Conservation (phyloP, 2,797 vertebrate species). For the Kryptolebias ocellatus region DNA sequence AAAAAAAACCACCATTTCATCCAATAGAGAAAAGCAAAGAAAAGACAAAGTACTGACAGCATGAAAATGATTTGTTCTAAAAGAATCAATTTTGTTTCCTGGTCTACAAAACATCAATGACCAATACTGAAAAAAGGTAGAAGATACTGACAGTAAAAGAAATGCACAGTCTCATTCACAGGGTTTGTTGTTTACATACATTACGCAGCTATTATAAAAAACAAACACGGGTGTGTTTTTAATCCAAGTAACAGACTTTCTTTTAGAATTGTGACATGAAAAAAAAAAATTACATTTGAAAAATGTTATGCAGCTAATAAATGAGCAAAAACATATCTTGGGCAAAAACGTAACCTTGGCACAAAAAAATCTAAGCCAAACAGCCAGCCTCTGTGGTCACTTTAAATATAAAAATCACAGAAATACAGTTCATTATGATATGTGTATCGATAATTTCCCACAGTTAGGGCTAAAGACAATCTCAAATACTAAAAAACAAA, state of each 20-base stretch:
- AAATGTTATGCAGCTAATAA: too few relatives aligned
- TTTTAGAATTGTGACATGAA: too few relatives aligned
- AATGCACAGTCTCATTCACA: slow-evolving; percentile 56
- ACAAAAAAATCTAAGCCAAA: slow-evolving; percentile 41
- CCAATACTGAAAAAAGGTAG: slow-evolving; percentile 57
- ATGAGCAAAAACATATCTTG: background rate
- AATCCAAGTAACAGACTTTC: too few relatives aligned
- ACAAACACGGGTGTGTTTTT: too few relatives aligned
- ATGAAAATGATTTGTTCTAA: slow-evolving; percentile 25
- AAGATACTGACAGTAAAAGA: slow-evolving; percentile 25
- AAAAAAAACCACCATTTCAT: slow-evolving; percentile 65
- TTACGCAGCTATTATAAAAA: slow-evolving; percentile 24
- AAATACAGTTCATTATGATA: slow-evolving; percentile 68
- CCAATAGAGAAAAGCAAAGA: slow-evolving; percentile 17
- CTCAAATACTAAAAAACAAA: slow-evolving; percentile 55
- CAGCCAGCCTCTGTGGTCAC: slow-evolving; percentile 54
- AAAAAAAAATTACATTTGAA: background rate
- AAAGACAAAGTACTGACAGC: slow-evolving; percentile 17
- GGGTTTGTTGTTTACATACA: slow-evolving; percentile 42
- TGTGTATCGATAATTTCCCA: slow-evolving; percentile 54
- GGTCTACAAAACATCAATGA: slow-evolving; percentile 23
- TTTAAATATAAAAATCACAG: slow-evolving; percentile 60
- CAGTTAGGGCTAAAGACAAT: slow-evolving; percentile 36
- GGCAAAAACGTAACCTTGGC: slow-evolving; percentile 39
- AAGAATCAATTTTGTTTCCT: slow-evolving; percentile 37